Evolutionary conservation across 2,888 invertebrate genomes (phyloP), one percentile per base, ranked within the genome.

Genomic region (Acanthosoma haemorrhoidale): DNA sequence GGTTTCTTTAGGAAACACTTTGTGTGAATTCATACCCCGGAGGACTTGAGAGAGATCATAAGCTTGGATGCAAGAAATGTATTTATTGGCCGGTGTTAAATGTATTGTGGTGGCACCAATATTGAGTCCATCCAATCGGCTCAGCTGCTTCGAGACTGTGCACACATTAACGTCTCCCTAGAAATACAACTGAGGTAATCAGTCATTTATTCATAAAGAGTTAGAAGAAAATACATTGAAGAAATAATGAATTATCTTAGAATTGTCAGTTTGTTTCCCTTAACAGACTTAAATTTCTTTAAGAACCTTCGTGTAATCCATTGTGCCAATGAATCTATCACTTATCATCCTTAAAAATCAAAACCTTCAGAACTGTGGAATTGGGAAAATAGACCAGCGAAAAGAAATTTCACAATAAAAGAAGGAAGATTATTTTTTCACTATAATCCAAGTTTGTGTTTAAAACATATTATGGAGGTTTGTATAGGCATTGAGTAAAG

Each of bases 371-470:
- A 81, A 83, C 64, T 84, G 13, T 79, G 79, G 79, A 77, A 80
- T 41, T 78, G 82, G 34, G 79, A 81, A n/a, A 82, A 81, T 1
- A 82, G 82, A 38, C 77, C 79, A 31, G 75, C 76, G 2, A 72
- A 73, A 11, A 77, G 77, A 75, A 72, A 78, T 39, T 75, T 82
- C 31, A 79, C 80, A 74, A 83, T 94, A 2, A 78, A 80, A 1
- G 83, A 82, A 0, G 94, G 94, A 0, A 85, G 86, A 8, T 81
- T 92, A 57, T 86, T 85, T 71, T 88, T 94, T 76, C 88, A 91
- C 75, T 84, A 86, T 76, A 96, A 96, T 79, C 88, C 90, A 2
- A 87, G 88, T 78, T 80, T 96, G 15, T 96, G 95, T 78, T 81
- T 85, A 68, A 82, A 83, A 29, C 73, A 75, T 76, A 87, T 94